These are phyloP conservation scores for Furcula furcula DNA, from an alignment of 2,888 invertebrate genomes.

Conservation along the genomic window DNA sequence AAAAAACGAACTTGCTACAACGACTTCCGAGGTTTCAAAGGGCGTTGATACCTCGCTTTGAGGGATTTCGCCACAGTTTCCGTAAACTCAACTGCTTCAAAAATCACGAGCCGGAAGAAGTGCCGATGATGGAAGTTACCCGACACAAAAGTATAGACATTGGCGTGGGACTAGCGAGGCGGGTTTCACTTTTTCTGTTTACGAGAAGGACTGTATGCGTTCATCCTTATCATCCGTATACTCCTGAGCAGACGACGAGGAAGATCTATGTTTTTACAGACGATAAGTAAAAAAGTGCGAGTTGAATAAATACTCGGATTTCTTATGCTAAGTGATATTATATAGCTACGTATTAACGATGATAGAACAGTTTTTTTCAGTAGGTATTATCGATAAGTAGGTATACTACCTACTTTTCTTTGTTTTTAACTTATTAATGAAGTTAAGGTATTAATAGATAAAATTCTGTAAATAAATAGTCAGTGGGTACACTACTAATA, in stretches of 20 bases:
- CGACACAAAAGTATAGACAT: conserved; percentile 71
- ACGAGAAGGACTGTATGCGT: conserved; percentile 63
- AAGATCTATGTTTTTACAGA: conserved; percentile 58
- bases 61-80: conserved; percentile 48
- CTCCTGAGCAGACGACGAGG: conserved; percentile 65
- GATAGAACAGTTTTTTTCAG: no score
- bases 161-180: conserved; percentile 62
- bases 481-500: no score
- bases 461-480: no score
- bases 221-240: conserved; percentile 73
- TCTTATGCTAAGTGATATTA: no score
- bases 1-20: conserved; percentile 33
- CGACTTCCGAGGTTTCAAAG: conserved; percentile 46
- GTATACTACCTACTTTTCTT: no score
- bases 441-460: no score
- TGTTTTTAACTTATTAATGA: no score
- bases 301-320: not conserved
- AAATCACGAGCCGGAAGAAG: conserved; percentile 44
- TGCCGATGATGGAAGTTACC: conserved; percentile 54
- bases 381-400: no score
- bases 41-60: conserved; percentile 47
- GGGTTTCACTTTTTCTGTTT: conserved; percentile 67
- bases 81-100: conserved; percentile 60
- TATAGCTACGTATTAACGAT: no score
- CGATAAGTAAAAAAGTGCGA: conserved; percentile 44